Base-by-base conservation (phyloP, 1,140 invertebrate species). In the Zaprionus gabonicus region DNA sequence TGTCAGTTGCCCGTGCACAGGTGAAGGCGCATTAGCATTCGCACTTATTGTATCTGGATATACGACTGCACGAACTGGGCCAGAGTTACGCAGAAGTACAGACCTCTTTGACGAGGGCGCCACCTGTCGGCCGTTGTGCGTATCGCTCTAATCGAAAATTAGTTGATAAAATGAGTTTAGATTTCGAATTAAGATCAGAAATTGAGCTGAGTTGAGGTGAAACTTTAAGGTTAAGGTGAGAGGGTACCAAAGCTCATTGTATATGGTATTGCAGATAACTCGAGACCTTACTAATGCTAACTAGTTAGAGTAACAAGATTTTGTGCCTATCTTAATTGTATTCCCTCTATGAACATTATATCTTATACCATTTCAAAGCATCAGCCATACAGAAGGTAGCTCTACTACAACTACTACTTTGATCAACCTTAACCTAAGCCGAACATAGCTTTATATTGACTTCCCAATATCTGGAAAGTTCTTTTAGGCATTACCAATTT, bases 21-120 rank as follows among this genome's bases (percentile, higher is more conserved):
- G 78, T 77, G 71, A 78, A 51, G 46, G 71, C 78, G 73, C 74
- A 88, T 88, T 88, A 88, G 69, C 84, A 90, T 79, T 81, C 60
- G 68, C 71, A 76, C 65, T 79, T 88, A 87, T 80, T 86, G 77
- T 74, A 77, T 88, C 83, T 73, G 82, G 46, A 51, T 51, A 81
- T 71, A 15, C 36, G n/a, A 17, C 6, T 7, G 41, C 41, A 46
- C 2, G 41, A 41, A 36, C 46, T 13, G 17, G 20, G 49, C 20
- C 34, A 20, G 34, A 41, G 25, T 56, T 51, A 23, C 17, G 41
- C 27, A 36, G 27, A n/a, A 51, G 20, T 49, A n/a, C n/a, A 62
- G 34, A 31, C 56, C 55, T 3, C 4, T 46, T 41, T 5, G 28
- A 20, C 36, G 6, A 4, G 41, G 34, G 67, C 67, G 67, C 67